Evolutionary conservation across 2,113 vertebrate genomes (phyloP), one percentile per base, ranked within the genome.

Genomic region (Willisornis vidua): DNA sequence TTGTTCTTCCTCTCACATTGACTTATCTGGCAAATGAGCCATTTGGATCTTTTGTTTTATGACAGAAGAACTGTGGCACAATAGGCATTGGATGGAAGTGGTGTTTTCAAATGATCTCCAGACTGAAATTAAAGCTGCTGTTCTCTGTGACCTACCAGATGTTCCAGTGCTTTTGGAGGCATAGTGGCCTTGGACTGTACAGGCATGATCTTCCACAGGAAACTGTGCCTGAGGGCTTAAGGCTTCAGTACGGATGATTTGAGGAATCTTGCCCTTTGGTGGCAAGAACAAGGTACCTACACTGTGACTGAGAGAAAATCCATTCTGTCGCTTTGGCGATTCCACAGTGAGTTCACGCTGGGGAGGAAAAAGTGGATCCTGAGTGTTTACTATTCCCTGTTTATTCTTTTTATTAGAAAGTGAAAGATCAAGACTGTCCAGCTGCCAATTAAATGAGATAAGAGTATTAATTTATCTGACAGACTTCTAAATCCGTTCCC

Each of bases 361-460:
- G 10, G 37, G 51, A 77, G 52, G 35, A 84, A 58, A 45, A 81
- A 89, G 41, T 71, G 85, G 45, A 52, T 93, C 45, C n/a, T 51
- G 46, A 89, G 26, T 85, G 52, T 81, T 86, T 90, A 75, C 33
- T 89, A n/a, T n/a, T 89, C 35, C 35, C 9, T 75, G 8, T 76
- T 29, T 88, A 77, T 76, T 84, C 4, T 90, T 87, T 94, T 92
- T 68, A 52, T 52, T 76, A 78, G 39, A 78, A 94, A 94, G 19
- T 54, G 22, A 85, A 82, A 80, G 49, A 82, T 81, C 61, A 87
- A 85, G 95, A 68, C 49, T 89, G 20, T 49, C 29, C 26, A 77
- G 35, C 46, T 90, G 68, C 73, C 79, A 87, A 45, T 78, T 57
- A 86, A 95, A 84, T 84, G 22, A 90, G 55, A 62, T 77, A 71